phyloP scores from a whole-genome alignment of 2,113 vertebrate genomes.

The Callipepla squamata region DNA sequence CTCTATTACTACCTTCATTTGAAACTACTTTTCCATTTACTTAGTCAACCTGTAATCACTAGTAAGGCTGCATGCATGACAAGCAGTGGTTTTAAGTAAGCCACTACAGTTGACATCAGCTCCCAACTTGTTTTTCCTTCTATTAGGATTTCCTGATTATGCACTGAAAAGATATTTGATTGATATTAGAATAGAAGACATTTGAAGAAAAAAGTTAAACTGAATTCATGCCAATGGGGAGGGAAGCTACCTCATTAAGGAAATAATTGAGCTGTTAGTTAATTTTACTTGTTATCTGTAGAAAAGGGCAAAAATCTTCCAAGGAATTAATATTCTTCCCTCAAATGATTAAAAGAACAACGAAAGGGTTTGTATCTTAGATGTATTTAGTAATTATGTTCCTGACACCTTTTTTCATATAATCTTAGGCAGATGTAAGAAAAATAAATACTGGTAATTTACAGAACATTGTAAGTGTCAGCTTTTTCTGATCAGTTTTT shows the following conservation, averaged over 20 bases:
- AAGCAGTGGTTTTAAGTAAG: constrained; percentile 38
- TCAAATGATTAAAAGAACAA: constrained; percentile 78
- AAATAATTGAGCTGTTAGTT: constrained; percentile 81
- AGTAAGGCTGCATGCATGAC: not conserved
- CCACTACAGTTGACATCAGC: constrained; percentile 8
- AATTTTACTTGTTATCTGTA: constrained; percentile 75
- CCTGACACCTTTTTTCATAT: constrained; percentile 68
- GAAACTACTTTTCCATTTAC: constrained; percentile 16
- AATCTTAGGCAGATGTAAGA: constrained; percentile 59
- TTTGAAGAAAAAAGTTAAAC: constrained; percentile 37
- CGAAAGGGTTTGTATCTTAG: constrained; percentile 69
- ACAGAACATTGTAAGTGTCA: constrained; percentile 58
- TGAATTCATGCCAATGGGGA: constrained; percentile 60
- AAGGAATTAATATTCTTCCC: constrained; percentile 58
- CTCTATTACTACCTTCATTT: not conserved
- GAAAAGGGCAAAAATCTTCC: constrained; percentile 68
- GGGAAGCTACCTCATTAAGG: constrained; percentile 71
- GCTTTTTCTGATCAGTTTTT: constrained; percentile 59
- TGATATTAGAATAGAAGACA: constrained; percentile 69
- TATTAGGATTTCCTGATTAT: constrained; percentile 53
- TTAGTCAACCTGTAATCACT: constrained; percentile 29
- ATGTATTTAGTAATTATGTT: constrained; percentile 74
- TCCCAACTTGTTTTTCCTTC: constrained; percentile 40
- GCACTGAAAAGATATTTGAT: constrained; percentile 58
- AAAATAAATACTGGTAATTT: constrained; percentile 59